Evolutionary conservation across 2,113 vertebrate genomes (phyloP).

Genomic region (Cranoglanis bouderius): DNA sequence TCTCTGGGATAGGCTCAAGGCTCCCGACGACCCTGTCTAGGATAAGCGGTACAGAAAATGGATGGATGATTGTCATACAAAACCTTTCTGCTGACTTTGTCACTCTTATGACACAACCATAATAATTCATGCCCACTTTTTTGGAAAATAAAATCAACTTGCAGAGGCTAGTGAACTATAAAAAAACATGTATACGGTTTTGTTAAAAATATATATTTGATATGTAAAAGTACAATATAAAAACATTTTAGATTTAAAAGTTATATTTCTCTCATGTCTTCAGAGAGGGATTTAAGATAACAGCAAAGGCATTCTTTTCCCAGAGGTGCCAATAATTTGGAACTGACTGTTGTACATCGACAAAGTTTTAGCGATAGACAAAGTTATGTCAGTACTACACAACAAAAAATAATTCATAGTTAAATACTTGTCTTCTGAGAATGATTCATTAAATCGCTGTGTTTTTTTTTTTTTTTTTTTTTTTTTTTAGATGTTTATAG

Average conservation of each 20-base stretch:
- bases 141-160: not conserved
- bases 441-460: not conserved
- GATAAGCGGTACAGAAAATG: too few species aligned
- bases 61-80: not conserved
- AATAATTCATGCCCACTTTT: not conserved
- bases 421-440: not conserved
- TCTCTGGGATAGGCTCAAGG: too few species aligned
- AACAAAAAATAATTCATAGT: not conserved
- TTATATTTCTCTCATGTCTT: not conserved
- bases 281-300: not conserved
- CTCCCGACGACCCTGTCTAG: too few species aligned
- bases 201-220: not conserved
- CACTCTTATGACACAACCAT: not conserved
- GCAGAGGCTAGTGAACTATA: not conserved
- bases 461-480: not conserved
- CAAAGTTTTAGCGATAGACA: not conserved
- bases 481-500: not conserved
- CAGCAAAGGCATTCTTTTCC: not conserved
- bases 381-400: not conserved
- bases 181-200: not conserved
- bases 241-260: not conserved
- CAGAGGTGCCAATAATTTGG: not conserved
- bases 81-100: not conserved
- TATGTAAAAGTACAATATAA: not conserved
- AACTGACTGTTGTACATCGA: not conserved